These are phyloP conservation scores for Thera obeliscata DNA, from an alignment of 2,888 invertebrate species.

Conservation along the genomic window DNA sequence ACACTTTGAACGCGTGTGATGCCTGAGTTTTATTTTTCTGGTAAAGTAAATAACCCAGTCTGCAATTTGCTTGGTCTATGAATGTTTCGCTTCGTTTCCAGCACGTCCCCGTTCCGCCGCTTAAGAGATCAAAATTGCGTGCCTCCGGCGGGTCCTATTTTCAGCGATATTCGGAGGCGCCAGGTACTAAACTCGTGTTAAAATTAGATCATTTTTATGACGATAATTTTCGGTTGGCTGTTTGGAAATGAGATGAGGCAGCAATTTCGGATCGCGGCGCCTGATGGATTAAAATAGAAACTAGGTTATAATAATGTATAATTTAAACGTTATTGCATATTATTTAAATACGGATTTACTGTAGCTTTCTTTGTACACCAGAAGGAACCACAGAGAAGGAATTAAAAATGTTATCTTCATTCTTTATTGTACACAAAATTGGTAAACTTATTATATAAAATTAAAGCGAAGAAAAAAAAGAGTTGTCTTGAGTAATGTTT, in stretches of 20 bases:
- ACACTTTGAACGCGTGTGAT: too few relatives aligned
- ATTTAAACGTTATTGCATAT: too few relatives aligned
- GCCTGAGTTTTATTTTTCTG: too few relatives aligned
- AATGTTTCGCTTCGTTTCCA: background rate
- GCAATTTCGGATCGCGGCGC: slow-evolving; percentile 2
- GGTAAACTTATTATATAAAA: too few relatives aligned
- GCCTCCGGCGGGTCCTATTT: slow-evolving; percentile 21
- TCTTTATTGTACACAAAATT: too few relatives aligned
- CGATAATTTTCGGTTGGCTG: slow-evolving; percentile 8
- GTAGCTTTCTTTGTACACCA: too few relatives aligned
- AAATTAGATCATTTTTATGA: slow-evolving; percentile 27
- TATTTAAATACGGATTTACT: too few relatives aligned
- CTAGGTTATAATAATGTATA: background rate
- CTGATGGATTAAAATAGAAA: background rate
- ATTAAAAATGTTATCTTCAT: too few relatives aligned
- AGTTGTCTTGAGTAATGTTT: too few relatives aligned
- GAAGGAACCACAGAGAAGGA: too few relatives aligned
- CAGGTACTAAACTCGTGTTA: slow-evolving; percentile 1
- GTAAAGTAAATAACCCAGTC: background rate
- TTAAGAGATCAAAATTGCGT: slow-evolving; percentile 6
- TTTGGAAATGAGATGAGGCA: slow-evolving; percentile 12
- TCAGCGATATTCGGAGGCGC: slow-evolving; percentile 11
- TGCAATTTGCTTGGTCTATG: background rate
- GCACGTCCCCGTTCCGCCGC: slow-evolving; percentile 1
- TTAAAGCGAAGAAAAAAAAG: too few relatives aligned